Evolutionary conservation across 2,888 invertebrate species (phyloP), one percentile per base, ranked within the genome.

Genomic region (Theretra japonica): DNA sequence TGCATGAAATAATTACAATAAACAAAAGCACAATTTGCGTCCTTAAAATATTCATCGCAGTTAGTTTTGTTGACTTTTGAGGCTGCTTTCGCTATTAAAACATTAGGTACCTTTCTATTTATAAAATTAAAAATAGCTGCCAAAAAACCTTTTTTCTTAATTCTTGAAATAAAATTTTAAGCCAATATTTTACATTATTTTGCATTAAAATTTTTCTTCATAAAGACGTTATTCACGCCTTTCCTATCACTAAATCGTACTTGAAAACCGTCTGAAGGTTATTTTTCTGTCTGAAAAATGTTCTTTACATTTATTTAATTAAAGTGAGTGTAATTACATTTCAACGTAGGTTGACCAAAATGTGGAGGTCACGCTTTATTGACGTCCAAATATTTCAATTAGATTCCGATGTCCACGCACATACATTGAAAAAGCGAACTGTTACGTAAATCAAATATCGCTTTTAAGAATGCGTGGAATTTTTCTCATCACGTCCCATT

Each of bases 381-480:
- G 23, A 4, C 7, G 33, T 65, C 65, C 17, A 65, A 65, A 65
- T 48, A 65, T 65, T 65, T 65, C 65, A 65, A 65, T 65, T 23
- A 48, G 23, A 65, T 65, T 65, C 65, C 65, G 7, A 65, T 23
- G 65, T 65, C 17, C 3, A 25, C 8, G n/a, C 56, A 23, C 8
- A 25, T 17, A 50, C 8, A 68, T 19, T 28, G 21, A 56, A 60
- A 59, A 23, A 23, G 41, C 65, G 7, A 65, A 48, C 48, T 48
- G 62, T 62, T 17, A 23, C 30, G 56, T 53, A 59, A 68, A 78
- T 82, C 79, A 77, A 75, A 79, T 80, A 79, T 75, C 73, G 65
- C 65, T 30, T 73, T 71, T 75, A 83, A 81, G 83, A 86, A 91
- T 86, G 86, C 73, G 70, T 73, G 86, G 89, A 87, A 91, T 91